Percentiles rank a stretch among this genome's conserved stretches.
Conservation (phyloP, 2,113 vertebrate species). For the Mixornis gularis region DNA sequence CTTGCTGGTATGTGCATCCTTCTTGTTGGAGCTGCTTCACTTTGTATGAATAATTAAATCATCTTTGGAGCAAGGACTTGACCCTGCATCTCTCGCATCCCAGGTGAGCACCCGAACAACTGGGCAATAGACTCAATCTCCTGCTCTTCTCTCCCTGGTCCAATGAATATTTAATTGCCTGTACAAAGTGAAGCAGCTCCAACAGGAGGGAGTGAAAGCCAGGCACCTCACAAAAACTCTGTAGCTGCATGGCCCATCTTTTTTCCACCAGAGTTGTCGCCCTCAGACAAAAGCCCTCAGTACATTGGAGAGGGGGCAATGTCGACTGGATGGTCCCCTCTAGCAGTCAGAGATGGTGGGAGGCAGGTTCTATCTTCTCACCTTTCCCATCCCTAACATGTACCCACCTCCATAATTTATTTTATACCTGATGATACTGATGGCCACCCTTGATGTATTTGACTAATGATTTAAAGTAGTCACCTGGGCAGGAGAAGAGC, state of each 20-base stretch:
- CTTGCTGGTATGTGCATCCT: fast-evolving
- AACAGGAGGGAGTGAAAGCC: neutral
- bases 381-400: fast-evolving
- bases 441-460: neutral
- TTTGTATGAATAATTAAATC: conserved; percentile 55
- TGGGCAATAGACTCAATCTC: conserved; percentile 57
- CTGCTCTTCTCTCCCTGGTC: conserved; percentile 19
- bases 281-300: neutral
- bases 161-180: conserved; percentile 31
- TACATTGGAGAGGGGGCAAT: neutral
- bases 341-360: neutral
- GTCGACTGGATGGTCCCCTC: neutral
- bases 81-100: neutral
- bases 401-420: neutral
- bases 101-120: neutral
- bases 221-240: neutral
- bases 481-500: neutral
- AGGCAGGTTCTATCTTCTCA: neutral
- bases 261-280: neutral
- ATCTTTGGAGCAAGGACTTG: neutral
- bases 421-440: neutral
- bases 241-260: neutral
- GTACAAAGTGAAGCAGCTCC: neutral
- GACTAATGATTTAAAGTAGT: neutral
- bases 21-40: neutral